phyloP scores from a whole-genome alignment of 2,888 invertebrate species.

The Baronia brevicornis region DNA sequence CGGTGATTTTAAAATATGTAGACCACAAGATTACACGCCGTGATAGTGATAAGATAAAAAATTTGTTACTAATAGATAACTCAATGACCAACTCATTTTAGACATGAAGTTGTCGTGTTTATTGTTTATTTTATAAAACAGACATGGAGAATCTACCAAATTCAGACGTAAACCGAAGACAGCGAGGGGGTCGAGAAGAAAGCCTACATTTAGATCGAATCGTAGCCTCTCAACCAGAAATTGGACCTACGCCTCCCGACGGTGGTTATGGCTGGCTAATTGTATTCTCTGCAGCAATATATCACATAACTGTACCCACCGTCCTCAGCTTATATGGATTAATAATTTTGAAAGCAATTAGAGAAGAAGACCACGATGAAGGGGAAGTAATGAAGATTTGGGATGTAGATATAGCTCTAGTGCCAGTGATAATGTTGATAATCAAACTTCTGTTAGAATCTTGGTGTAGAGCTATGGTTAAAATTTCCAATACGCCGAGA shows the following conservation, averaged over 20 bases:
- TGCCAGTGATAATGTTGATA: conserved; percentile 76
- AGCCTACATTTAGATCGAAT: conserved; percentile 75
- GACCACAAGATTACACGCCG: conserved; percentile 57
- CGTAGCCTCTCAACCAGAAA: conserved; percentile 78
- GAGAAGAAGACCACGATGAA: conserved; percentile 61
- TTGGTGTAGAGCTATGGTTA: conserved; percentile 73
- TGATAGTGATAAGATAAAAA: conserved; percentile 70
- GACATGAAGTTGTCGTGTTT: conserved; percentile 57
- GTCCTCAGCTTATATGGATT: conserved; percentile 73
- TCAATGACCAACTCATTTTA: conserved; percentile 40
- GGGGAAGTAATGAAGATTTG: conserved; percentile 62
- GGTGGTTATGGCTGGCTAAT: conserved; percentile 82
- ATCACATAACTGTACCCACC: conserved; percentile 77
- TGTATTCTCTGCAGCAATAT: conserved; percentile 72
- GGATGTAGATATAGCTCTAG: conserved; percentile 75
- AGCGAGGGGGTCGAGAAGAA: conserved; percentile 40
- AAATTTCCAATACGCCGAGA: conserved; percentile 74
- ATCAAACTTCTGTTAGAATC: conserved; percentile 77
- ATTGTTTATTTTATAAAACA: conserved; percentile 47
- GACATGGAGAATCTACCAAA: conserved; percentile 47
- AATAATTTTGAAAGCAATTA: conserved; percentile 66
- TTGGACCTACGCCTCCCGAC: conserved; percentile 79
- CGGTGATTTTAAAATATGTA: conserved; percentile 37
- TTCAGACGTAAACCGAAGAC: conserved; percentile 23
- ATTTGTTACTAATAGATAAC: conserved; percentile 51